A percentile compares a stretch with the other conserved stretches of the same genome.
Evolutionary conservation across 2,888 invertebrate species (phyloP).

Genomic region (Vandiemenella viatica): DNA sequence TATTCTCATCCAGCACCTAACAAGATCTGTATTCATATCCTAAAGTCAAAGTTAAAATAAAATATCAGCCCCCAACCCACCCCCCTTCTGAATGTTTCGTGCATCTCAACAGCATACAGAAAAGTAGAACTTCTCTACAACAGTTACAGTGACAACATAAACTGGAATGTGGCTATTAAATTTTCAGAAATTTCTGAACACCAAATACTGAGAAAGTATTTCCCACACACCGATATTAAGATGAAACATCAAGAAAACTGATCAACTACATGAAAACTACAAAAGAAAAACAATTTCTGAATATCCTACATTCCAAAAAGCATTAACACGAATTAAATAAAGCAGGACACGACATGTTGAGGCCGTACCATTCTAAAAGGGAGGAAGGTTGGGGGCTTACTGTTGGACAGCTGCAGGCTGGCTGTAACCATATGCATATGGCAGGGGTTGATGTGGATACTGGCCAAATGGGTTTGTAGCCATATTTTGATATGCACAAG

Average conservation of each 20-base stretch:
- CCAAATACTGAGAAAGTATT: constrained; percentile 15
- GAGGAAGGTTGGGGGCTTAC: constrained; percentile 34
- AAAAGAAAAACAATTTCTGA: constrained; percentile 2
- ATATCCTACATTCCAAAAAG: constrained; percentile 8
- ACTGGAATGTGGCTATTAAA: constrained; percentile 18
- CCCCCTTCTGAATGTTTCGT: constrained; percentile 77
- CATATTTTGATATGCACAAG: constrained; percentile 45
- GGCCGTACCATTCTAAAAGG: constrained; percentile 4
- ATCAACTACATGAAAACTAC: constrained; percentile 8
- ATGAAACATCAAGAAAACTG: constrained; percentile 8
- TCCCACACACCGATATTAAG: constrained; percentile 19
- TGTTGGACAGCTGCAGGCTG: constrained; percentile 43
- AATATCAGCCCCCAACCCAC: constrained; percentile 28
- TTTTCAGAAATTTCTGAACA: constrained; percentile 7
- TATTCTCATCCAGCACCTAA: too few relatives aligned
- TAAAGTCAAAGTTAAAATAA: constrained; percentile 25
- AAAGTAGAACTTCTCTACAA: constrained; percentile 14
- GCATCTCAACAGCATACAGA: constrained; percentile 76
- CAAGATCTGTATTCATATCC: constrained; percentile 12
- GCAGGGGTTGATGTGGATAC: constrained; percentile 36
- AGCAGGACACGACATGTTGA: constrained; percentile 8
- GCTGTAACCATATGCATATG: constrained; percentile 18
- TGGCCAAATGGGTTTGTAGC: constrained; percentile 35
- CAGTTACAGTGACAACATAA: constrained; percentile 12
- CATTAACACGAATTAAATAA: constrained; percentile 7